Evolutionary conservation across 2,113 vertebrate genomes (phyloP), one percentile per base, ranked within the genome.

Genomic region (Nestor notabilis): DNA sequence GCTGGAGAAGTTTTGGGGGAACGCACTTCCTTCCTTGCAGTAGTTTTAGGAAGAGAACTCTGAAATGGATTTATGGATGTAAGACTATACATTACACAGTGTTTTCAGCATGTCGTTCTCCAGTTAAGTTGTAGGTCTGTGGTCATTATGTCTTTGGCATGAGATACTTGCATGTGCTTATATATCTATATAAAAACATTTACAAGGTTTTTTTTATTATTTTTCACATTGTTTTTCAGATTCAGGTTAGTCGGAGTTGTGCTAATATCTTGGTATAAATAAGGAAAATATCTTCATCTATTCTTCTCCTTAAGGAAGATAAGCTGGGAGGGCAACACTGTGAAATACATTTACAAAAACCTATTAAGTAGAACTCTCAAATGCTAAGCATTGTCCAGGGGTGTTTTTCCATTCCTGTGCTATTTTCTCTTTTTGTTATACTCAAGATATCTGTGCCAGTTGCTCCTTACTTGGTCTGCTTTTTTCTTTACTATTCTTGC

Each of bases 181-280:
- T 39, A 4, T 37, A 17, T 11, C 2, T 41, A 10, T 21, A 37
- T 1, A 17, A 4, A 6, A n/a, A 39, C 7, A 5, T 43, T 39
- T 12, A 5, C 3, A 24, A 41, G 15, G 4, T 5, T 35, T 21
- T 39, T 24, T 17, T 50, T 39, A 39, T 14, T 1, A 0, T 53
- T 49, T 80, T 49, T 14, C 11, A 3, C 0, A 0, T 27, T 85
- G 2, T 72, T 33, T 69, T 56, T 68, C 19, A 37, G 28, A 50
- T 27, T 58, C 3, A 14, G 33, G 63, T 31, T 20, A 58, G 19
- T 64, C 31, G 20, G 41, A 44, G 13, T 68, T 39, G 9, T 13
- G 21, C 6, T 33, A 66, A 11, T 44, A 10, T 7, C 7, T 24
- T 47, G 12, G 7, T 69, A 14, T 52, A 66, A 78, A 70, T 29